These are phyloP conservation scores for Morelia viridis DNA, from an alignment of 2,797 vertebrate species.

Conservation along the genomic window DNA sequence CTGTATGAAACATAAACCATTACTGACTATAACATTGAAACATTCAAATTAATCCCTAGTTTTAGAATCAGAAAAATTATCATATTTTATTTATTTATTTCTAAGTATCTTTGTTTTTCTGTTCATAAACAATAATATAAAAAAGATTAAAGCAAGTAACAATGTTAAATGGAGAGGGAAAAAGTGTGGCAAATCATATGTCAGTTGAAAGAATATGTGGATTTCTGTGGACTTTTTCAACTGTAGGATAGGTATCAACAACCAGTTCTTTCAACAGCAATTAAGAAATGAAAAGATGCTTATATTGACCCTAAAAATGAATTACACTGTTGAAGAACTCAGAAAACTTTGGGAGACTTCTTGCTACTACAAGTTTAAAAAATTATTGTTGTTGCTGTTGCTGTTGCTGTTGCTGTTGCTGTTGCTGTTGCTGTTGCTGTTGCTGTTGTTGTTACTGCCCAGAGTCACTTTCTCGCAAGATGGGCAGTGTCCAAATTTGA, in stretches of 20 bases:
- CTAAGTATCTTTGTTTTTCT: background rate
- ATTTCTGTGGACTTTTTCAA: background rate
- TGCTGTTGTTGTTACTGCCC: too few relatives aligned
- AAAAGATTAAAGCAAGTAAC: background rate
- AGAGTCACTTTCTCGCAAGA: too few relatives aligned
- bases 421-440: background rate
- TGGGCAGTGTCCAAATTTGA: too few relatives aligned
- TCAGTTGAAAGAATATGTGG: background rate
- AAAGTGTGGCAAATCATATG: background rate
- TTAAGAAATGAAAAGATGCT: background rate
- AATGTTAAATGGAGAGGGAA: background rate
- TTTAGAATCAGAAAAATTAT: background rate
- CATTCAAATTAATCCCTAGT: background rate
- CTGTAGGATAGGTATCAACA: background rate
- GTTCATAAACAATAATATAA: background rate
- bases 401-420: too few relatives aligned
- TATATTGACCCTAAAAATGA: background rate
- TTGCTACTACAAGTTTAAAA: background rate
- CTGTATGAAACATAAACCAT: background rate
- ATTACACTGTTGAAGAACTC: background rate
- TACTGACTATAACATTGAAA: background rate
- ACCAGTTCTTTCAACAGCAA: background rate
- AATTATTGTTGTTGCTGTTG: background rate
- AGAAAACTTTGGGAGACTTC: background rate
- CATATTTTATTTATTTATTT: background rate